These are phyloP conservation scores for Drosophila mimetica DNA, from an alignment of 2,888 invertebrate species.

Conservation along the genomic window DNA sequence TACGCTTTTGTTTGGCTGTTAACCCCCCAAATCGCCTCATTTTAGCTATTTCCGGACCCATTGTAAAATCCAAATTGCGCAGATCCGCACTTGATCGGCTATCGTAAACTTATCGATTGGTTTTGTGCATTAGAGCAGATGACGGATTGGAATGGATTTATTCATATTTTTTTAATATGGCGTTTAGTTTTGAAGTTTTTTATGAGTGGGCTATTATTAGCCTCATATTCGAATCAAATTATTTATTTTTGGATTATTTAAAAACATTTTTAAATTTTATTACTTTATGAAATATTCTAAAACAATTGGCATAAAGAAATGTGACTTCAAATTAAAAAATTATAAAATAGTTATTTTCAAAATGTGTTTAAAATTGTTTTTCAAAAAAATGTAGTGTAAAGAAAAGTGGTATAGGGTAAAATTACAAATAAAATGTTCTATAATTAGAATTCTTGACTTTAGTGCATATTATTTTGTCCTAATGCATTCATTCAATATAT, in stretches of 20 bases:
- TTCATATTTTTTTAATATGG: background rate
- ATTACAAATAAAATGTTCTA: no score
- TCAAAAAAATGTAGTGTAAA: no score
- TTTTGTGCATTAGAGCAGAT: constrained; percentile 2
- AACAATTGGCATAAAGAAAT: no score
- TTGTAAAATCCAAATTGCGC: constrained; percentile 17
- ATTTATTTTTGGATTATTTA: background rate
- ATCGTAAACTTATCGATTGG: constrained; percentile 8
- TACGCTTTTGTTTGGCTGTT: background rate
- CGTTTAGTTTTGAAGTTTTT: no score
- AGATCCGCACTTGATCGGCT: background rate
- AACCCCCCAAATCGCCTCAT: constrained; percentile 12
- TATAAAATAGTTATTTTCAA: background rate
- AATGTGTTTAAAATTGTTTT: no score
- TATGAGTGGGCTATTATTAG: background rate
- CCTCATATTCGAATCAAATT: background rate
- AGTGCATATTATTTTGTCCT: no score
- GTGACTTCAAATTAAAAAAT: no score
- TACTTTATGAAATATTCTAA: no score
- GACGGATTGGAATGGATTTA: background rate
- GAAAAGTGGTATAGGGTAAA: no score
- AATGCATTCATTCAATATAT: no score
- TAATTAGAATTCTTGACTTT: no score
- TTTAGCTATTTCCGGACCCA: constrained; percentile 10
- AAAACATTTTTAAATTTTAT: no score